These are phyloP conservation scores for Lathamus discolor DNA, from an alignment of 2,113 vertebrate species.

Conservation along the genomic window DNA sequence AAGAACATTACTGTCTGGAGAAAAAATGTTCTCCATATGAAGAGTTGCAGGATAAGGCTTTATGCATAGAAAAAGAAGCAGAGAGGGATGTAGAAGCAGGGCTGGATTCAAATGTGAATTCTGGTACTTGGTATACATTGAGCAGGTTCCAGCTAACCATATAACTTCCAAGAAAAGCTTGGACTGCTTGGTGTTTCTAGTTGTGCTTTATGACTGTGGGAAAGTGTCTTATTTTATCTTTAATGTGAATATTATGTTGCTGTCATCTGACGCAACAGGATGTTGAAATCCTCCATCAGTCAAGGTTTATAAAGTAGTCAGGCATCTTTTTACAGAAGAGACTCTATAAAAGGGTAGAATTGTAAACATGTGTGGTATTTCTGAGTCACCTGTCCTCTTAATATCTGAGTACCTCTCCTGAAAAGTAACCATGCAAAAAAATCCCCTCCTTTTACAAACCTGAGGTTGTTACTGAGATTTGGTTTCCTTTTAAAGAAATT, in stretches of 20 bases:
- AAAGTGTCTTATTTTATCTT: neutral
- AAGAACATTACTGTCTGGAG: neutral
- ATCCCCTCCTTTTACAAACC: neutral
- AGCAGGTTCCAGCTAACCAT: neutral
- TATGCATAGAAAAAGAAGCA: neutral
- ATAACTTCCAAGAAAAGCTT: neutral
- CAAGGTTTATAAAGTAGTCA: neutral
- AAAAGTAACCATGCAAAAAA: neutral
- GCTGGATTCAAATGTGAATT: neutral
- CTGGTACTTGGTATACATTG: neutral
- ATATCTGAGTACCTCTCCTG: neutral
- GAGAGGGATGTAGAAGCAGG: accelerated
- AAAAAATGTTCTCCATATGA: neutral
- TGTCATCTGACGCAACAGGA: neutral
- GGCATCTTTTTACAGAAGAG: neutral
- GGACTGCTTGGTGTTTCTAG: neutral
- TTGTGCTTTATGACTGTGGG: neutral
- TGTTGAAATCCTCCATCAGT: neutral
- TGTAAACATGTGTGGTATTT: slow-evolving; percentile 3
- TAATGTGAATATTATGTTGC: neutral
- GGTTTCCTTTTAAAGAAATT: neutral
- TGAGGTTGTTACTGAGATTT: neutral
- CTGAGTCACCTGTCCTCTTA: neutral
- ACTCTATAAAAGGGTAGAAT: neutral
- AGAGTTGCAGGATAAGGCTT: neutral